Percentiles rank a stretch among this genome's conserved stretches.
Conservation (phyloP, 2,113 vertebrate species). For the Periophthalmodon schlosseri region DNA sequence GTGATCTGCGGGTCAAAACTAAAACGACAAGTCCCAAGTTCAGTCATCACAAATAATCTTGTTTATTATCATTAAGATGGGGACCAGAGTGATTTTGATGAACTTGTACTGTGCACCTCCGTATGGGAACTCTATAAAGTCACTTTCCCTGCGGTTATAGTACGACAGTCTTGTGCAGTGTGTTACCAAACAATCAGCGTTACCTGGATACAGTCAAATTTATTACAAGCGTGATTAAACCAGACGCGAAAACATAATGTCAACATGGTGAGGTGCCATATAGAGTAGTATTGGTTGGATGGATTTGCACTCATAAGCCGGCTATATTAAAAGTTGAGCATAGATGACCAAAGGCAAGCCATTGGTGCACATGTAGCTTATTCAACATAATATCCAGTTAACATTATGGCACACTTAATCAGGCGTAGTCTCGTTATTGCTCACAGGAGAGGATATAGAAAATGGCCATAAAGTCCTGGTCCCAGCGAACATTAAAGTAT, state of each 20-base stretch:
- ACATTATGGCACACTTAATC: conserved; percentile 65
- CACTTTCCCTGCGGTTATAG: conserved; percentile 28
- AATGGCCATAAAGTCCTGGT: conserved; percentile 66
- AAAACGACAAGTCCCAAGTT: not conserved
- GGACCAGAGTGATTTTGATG: not conserved
- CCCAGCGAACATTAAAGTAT: conserved; percentile 61
- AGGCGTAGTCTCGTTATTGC: conserved; percentile 56
- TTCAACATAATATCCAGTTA: conserved; percentile 66
- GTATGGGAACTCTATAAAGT: conserved; percentile 52
- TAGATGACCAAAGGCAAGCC: conserved; percentile 59
- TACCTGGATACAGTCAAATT: conserved; percentile 69
- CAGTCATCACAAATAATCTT: not conserved
- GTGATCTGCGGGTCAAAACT: too few relatives aligned
- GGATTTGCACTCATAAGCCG: conserved; percentile 50
- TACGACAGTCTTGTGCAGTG: conserved; percentile 37
- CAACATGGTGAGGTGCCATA: conserved; percentile 66
- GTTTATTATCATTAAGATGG: not conserved
- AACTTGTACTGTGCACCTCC: conserved; percentile 2
- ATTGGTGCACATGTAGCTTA: conserved; percentile 53
- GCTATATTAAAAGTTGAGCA: conserved; percentile 68
- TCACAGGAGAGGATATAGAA: conserved; percentile 74
- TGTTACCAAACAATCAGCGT: conserved; percentile 69
- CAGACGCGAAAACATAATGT: conserved; percentile 65
- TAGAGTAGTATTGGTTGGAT: conserved; percentile 56
- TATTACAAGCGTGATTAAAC: conserved; percentile 56